Base-by-base conservation (phyloP, 1,140 invertebrate genomes). In the Danaus plexippus region DNA sequence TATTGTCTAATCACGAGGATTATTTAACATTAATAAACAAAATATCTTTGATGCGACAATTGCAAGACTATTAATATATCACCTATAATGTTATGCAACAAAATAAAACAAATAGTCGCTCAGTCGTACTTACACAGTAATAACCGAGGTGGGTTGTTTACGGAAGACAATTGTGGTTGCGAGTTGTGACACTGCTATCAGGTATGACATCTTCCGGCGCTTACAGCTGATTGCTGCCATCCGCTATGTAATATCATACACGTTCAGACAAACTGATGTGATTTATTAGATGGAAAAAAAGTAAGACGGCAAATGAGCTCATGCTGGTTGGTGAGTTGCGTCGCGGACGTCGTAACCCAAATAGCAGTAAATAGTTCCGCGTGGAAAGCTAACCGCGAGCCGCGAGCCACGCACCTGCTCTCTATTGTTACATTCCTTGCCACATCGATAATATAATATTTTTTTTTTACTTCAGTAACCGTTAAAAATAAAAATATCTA, bases 281-380 rank as follows among this genome's bases (percentile, higher is more conserved):
- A 13, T 13, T 15, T 32, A 32, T 32, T 32, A 32, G 22, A 32
- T 32, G 1, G 7, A 32, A 32, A 32, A 32, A 32, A 32, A 32
- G 22, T 32, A 32, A 32, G 22, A 32, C 22, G 22, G 22, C 22
- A 32, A 32, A 32, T 32, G 22, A 32, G 22, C 22, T 32, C 22
- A 32, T 32, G 22, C 7, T 22, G 52, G 18, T 48, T 13, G 22
- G 57, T 47, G 15, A 22, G 46, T 52, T 51, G 64, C 64, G 53
- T 8, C 22, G 22, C 22, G 22, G 22, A 32, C 22, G 22, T 32
- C 52, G 40, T 66, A 66, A 63, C 64, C 64, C 48, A 59, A 61
- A 59, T 63, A 54, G 11, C 47, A 13, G 47, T 57, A 64, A 64
- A 60, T 58, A 67, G 64, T 67, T 67, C 64, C 64, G 64, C 63